phyloP scores from a whole-genome alignment of 2,113 vertebrate genomes.

The Megaleporinus macrocephalus region DNA sequence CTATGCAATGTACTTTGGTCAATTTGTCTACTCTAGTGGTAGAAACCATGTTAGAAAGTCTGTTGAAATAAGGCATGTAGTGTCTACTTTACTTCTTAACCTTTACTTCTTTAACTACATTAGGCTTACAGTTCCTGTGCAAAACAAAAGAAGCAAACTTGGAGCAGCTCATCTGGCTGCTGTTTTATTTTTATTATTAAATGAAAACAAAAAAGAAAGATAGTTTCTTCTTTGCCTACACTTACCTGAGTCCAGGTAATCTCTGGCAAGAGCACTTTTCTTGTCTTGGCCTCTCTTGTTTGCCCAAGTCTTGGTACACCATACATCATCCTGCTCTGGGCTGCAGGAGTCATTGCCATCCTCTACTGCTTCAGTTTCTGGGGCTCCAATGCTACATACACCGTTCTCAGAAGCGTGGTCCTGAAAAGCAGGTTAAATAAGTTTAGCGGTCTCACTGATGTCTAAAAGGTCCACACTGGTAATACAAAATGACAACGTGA shows the following conservation, averaged over 20 bases:
- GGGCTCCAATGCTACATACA: neutral
- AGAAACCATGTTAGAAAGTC: too few species aligned
- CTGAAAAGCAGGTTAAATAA: neutral
- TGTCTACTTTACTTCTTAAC: too few species aligned
- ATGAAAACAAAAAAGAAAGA: too few species aligned
- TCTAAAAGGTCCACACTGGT: neutral
- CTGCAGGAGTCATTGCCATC: slow-evolving; percentile 28
- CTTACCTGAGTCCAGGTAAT: slow-evolving; percentile 31
- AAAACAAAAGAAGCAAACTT: too few species aligned
- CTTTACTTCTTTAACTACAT: too few species aligned
- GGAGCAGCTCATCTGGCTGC: too few species aligned
- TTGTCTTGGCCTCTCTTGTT: too few species aligned
- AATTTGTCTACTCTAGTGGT: too few species aligned
- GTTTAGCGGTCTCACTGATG: neutral
- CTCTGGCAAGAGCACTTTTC: slow-evolving; percentile 13
- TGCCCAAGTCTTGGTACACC: slow-evolving; percentile 10
- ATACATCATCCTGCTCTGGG: slow-evolving; percentile 61
- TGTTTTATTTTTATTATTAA: too few species aligned
- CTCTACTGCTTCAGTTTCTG: slow-evolving; percentile 16
- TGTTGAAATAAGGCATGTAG: too few species aligned
- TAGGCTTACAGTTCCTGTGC: too few species aligned
- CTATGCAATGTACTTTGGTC: too few species aligned
- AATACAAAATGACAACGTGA: neutral
- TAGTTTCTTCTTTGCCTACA: neutral
- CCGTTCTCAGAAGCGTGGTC: neutral